Percentiles rank a stretch among this genome's conserved stretches.
phyloP scores from a whole-genome alignment of 2,113 vertebrate genomes.

The Oreochromis aureus region DNA sequence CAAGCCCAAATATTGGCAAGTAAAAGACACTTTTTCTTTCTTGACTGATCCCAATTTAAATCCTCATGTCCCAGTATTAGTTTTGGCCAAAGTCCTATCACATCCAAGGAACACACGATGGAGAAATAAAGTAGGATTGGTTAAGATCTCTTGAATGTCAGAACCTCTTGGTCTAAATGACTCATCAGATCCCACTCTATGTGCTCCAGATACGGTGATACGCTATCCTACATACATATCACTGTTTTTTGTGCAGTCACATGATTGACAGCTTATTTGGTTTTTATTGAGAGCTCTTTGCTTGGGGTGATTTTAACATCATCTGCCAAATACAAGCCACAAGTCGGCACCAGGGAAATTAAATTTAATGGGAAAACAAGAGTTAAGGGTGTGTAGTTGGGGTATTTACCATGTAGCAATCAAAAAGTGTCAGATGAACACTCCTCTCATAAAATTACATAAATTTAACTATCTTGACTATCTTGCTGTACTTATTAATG shows the following conservation, averaged over 20 bases:
- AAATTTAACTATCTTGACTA: neutral
- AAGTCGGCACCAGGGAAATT: neutral
- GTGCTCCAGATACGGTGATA: neutral
- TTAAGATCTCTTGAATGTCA: neutral
- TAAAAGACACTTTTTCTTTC: neutral
- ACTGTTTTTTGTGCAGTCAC: neutral
- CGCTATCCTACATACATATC: neutral
- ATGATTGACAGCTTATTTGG: slow-evolving; percentile 18
- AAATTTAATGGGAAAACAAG: slow-evolving; percentile 11
- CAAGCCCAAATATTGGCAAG: neutral
- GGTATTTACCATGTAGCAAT: slow-evolving; percentile 3
- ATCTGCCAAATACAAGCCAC: slow-evolving; percentile 23
- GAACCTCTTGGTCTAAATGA: neutral
- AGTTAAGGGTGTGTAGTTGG: neutral
- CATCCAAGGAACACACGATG: neutral
- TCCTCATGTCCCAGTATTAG: neutral
- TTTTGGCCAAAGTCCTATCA: neutral
- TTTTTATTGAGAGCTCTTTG: slow-evolving; percentile 15
- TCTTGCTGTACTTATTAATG: neutral
- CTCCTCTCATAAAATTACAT: neutral
- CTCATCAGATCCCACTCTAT: neutral
- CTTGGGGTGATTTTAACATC: neutral
- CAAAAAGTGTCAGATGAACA: neutral
- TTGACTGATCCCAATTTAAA: neutral
- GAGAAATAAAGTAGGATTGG: rapidly evolving